phyloP scores from a whole-genome alignment of 1,140 invertebrate genomes.

The Octopus sinensis region DNA sequence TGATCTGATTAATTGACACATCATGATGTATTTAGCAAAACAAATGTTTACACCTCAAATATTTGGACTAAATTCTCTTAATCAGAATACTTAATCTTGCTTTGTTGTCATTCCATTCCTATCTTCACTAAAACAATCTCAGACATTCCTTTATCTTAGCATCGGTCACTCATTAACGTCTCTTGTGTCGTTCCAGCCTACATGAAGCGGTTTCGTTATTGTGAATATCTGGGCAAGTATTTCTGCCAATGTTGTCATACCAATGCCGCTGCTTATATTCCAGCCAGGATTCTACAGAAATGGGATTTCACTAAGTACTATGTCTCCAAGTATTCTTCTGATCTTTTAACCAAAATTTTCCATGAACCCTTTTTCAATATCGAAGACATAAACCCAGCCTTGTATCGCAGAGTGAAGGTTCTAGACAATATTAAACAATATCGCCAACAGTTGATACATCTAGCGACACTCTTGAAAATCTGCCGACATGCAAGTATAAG shows the following conservation, averaged over 20 bases:
- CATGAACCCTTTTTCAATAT: constrained; percentile 75
- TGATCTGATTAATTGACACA: too few relatives aligned
- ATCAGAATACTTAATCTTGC: too few relatives aligned
- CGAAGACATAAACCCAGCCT: constrained; percentile 64
- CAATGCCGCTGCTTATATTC: constrained; percentile 73
- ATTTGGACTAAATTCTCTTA: too few relatives aligned
- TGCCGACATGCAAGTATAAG: constrained; percentile 42
- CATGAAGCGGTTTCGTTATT: constrained; percentile 68
- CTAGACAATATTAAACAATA: constrained; percentile 65
- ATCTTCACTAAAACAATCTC: too few relatives aligned
- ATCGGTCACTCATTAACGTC: too few relatives aligned
- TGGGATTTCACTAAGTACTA: constrained; percentile 73
- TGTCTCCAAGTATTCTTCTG: constrained; percentile 78
- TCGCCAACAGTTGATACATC: constrained; percentile 67
- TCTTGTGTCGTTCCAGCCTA: constrained; percentile 61
- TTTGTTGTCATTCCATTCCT: too few relatives aligned
- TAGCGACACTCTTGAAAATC: constrained; percentile 66
- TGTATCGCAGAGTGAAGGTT: constrained; percentile 66
- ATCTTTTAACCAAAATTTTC: constrained; percentile 74
- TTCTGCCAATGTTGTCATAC: constrained; percentile 86
- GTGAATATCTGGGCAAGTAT: constrained; percentile 81
- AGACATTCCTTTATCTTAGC: too few relatives aligned
- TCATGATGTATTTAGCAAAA: too few relatives aligned
- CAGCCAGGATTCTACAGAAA: constrained; percentile 72
- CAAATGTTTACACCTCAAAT: too few relatives aligned